A percentile compares a stretch with the other conserved stretches of the same genome.
Conservation (phyloP, 2,113 vertebrate genomes). For the Ptychochromis oligacanthus region DNA sequence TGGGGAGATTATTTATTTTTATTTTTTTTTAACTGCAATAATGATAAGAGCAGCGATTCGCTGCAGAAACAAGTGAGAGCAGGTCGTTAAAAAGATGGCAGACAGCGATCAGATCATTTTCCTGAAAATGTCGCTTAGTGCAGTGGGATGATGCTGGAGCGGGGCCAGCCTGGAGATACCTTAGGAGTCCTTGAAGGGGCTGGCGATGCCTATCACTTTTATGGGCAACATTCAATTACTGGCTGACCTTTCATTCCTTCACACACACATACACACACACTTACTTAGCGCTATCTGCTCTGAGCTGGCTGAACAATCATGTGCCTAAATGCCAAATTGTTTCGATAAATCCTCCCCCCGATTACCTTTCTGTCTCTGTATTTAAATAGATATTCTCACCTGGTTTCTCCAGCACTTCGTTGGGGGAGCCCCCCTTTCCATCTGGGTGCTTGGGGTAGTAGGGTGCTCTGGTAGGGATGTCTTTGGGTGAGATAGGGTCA, state of each 20-base stretch:
- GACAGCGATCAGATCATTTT: conserved; percentile 60
- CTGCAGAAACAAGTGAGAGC: conserved; percentile 21
- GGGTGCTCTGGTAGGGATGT: conserved; percentile 84
- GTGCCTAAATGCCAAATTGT: conserved; percentile 15
- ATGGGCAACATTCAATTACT: conserved; percentile 78
- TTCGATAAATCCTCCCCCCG: conserved; percentile 37
- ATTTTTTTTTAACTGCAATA: no score
- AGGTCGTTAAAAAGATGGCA: conserved; percentile 51
- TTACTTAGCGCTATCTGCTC: conserved; percentile 19
- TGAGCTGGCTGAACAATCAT: background rate
- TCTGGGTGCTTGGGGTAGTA: conserved; percentile 86
- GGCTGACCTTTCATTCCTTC: conserved; percentile 63
- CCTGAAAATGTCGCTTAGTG: conserved; percentile 52
- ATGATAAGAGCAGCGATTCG: conserved; percentile 11
- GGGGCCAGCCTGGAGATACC: conserved; percentile 51
- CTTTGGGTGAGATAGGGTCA: conserved; percentile 85
- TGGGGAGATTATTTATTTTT: no score
- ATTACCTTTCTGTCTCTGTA: background rate
- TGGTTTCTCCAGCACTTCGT: conserved; percentile 73
- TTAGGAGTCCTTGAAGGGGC: conserved; percentile 76
- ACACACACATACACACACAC: conserved; percentile 24
- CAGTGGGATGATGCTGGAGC: conserved; percentile 23
- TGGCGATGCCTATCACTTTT: conserved; percentile 74
- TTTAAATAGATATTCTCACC: conserved; percentile 57
- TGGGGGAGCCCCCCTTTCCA: conserved; percentile 81